Base-by-base conservation (phyloP, 2,888 invertebrate genomes). In the Amphimallon solstitiale region DNA sequence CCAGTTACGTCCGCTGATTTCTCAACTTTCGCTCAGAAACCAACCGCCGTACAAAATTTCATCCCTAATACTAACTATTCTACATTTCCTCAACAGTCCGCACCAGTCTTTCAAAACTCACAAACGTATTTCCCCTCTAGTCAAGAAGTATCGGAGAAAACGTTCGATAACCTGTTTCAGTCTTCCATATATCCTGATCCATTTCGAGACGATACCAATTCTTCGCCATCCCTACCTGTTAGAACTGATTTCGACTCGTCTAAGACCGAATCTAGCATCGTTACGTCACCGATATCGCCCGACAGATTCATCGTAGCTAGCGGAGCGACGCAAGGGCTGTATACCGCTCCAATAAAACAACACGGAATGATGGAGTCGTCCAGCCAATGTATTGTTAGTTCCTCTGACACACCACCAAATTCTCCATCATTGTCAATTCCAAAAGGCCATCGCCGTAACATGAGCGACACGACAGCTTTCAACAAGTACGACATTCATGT, bases 381-480 rank as follows among this genome's bases (percentile, higher is more conserved):
- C 66, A 79, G 77, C 71, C 77, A 79, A 62, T 75, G 74, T 67
- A 73, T 77, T 49, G 74, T 81, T 19, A 75, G 77, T 46, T 72
- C 74, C 12, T 73, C 71, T 48, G 77, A 77, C 45, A 79, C 81
- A 21, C 82, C 82, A 5, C 79, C 82, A 2, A 71, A 77, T 43
- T 81, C 82, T 2, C 82, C 83, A 0, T 79, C 81, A 2, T 69
- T 79, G 45, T 70, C 74, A n/a, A 72, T 79, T 46, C 79, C 84
- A 1, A 85, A 84, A 70, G 87, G 89, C 5, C 93, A 94, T 79
- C 84, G 93, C 61, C 86, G 94, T 65, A 93, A 93, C 80, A 92
- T 92, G 81, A 93, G 93, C 78, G 94, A 94, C 77, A 93, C 93
- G 1, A 91, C 92, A 62, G 91, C 92, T 72, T 92, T 92, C 77